Base-by-base conservation (phyloP, 2,797 vertebrate genomes). In the Momotus momota region DNA sequence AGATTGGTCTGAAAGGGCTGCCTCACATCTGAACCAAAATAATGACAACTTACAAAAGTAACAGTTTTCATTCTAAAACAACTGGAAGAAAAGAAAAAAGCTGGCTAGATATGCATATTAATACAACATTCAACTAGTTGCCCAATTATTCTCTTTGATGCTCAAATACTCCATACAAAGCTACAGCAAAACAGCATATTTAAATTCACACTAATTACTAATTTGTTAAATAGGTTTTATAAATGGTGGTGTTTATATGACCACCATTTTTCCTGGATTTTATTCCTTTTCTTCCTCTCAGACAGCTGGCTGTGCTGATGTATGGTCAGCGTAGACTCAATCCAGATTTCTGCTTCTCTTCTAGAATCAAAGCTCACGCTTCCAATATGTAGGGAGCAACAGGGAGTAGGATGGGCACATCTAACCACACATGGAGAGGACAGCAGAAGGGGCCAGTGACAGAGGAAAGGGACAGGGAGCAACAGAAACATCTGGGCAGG, bases 81-180 rank as follows among this genome's bases (percentile, higher is more conserved):
- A 65, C 12, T 84, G 71, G 58, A 93, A 90, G 81, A 78, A 93
- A 85, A 75, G 23, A 35, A 88, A 41, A 88, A 88, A 51, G 46
- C 62, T 80, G 16, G 25, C n/a, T 61, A 75, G 65, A 85, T 83
- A 88, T 46, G 57, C 26, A 35, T 83, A 88, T 67, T 81, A 75
- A 78, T 88, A 74, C 60, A 84, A 46, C 7, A 88, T 25, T 90
- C 43, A 81, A 62, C 78, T 70, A 81, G 43, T 26, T 83, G 49
- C 51, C 73, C 55, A 40, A 19, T 94, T 96, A 79, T 41, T 93
- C 65, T 35, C 31, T 89, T 55, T 77, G 67, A 75, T 67, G 31
- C 40, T 72, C 29, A 67, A 84, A 67, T 29, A 18, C 19, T 64
- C 35, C 48, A 51, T 86, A 54, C 9, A 67, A 81, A 66, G 38